These are phyloP conservation scores for Halichoerus grypus DNA, from an alignment of 2,113 vertebrate species.

Conservation along the genomic window DNA sequence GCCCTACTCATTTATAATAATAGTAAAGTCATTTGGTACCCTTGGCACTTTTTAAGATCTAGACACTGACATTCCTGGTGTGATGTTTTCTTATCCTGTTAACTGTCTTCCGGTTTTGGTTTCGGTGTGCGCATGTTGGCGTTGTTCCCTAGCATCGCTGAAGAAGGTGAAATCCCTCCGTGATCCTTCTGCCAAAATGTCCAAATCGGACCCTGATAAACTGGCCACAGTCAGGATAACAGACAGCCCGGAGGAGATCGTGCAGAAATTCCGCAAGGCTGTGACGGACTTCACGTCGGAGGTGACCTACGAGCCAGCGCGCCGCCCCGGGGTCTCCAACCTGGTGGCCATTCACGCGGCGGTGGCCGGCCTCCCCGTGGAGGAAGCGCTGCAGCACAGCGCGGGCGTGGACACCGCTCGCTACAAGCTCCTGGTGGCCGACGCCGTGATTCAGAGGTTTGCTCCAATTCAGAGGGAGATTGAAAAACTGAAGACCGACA, in stretches of 20 bases:
- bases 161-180: constrained; percentile 96
- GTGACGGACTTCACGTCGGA: constrained; percentile 97
- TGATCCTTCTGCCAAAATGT: constrained; percentile 96
- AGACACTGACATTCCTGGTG: neutral
- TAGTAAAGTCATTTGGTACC: neutral
- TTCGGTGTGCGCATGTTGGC: neutral
- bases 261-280: constrained; percentile 94
- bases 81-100: neutral
- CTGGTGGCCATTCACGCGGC: constrained; percentile 94
- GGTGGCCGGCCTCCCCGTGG: constrained; percentile 83
- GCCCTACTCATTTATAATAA: neutral
- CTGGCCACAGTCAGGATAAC: constrained; percentile 93
- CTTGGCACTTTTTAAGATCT: neutral
- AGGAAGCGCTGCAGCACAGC: constrained; percentile 90
- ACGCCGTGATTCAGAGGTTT: constrained; percentile 93
- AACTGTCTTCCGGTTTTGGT: neutral
- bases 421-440: constrained; percentile 94
- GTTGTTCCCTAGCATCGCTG: constrained; percentile 87
- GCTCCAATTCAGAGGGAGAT: constrained; percentile 93
- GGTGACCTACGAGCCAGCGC: constrained; percentile 93
- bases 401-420: constrained; percentile 91
- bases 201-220: constrained; percentile 95
- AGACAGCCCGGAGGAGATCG: constrained; percentile 94
- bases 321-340: constrained; percentile 94
- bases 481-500: constrained; percentile 90